Base-by-base conservation (phyloP, 23 tunicate species). In the Oikopleura dioica region DNA sequence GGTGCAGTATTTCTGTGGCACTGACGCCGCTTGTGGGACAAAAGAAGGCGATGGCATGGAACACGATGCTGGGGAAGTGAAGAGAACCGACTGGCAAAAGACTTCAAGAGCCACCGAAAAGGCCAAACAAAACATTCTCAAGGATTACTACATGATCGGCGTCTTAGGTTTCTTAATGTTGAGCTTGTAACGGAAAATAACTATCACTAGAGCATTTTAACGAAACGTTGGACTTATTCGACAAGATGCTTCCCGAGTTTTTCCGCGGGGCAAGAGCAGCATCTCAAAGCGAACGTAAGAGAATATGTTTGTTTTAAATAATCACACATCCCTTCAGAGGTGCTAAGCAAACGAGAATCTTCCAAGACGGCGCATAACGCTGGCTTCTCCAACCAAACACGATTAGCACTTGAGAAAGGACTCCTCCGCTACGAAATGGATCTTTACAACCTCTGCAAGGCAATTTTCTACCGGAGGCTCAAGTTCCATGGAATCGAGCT, bases 171-270 rank as follows among this genome's bases (percentile, higher is more conserved):
- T 16, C n/a, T n/a, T n/a, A n/a, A n/a, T n/a, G n/a, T n/a, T n/a
- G n/a, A n/a, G n/a, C n/a, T n/a, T n/a, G n/a, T n/a, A n/a, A n/a
- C n/a, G n/a, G n/a, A n/a, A n/a, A n/a, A n/a, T n/a, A n/a, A n/a
- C n/a, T n/a, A n/a, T n/a, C n/a, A n/a, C n/a, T 28, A 63, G 72
- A 63, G 33, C 72, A 63, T 63, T 63, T 63, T 31, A 63, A 63
- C 33, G 72, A 63, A 28, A 63, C 72, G 29, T 63, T 63, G 33
- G 26, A 23, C 16, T 63, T 63, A 63, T 63, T 63, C 33, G 72
- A 63, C 16, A 63, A 63, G 33, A 63, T 63, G 72, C 26, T 63
- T 2, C 72, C 72, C 4, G 33, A 63, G 33, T 63, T 16, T 31
- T 63, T 63, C 26, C 4, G 5, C 30, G 72, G 72, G 16, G 72